These are phyloP conservation scores for Prunella himalayana DNA, from an alignment of 2,113 vertebrate genomes.

Conservation along the genomic window DNA sequence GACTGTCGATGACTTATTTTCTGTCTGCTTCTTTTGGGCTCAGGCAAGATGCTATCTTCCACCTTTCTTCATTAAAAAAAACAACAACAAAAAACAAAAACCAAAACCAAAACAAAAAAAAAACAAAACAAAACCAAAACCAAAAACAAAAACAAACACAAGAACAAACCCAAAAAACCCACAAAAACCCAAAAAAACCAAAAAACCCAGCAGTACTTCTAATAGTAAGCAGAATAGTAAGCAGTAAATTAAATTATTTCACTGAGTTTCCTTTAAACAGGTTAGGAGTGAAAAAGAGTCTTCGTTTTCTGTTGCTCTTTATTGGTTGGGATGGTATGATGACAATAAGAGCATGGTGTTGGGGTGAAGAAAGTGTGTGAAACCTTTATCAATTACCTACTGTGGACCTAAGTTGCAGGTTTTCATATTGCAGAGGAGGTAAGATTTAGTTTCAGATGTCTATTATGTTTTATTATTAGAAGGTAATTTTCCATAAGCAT, in stretches of 20 bases:
- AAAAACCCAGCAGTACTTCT: not conserved
- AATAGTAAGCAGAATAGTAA: no score
- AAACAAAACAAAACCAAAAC: not conserved
- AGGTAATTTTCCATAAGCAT: not conserved
- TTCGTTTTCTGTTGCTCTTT: not conserved
- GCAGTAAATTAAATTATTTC: rapidly evolving
- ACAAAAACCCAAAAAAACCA: no score
- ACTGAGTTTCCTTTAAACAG: not conserved
- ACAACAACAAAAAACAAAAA: not conserved
- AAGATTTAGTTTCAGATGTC: not conserved
- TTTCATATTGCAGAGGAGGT: not conserved
- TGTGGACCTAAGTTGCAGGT: not conserved
- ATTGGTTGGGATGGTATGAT: not conserved
- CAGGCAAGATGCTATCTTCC: not conserved
- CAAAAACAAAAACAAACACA: not conserved
- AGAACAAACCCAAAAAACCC: no score
- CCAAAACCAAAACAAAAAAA: not conserved
- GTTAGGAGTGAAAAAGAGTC: not conserved
- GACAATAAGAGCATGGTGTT: not conserved
- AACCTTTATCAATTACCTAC: not conserved
- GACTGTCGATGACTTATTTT: rapidly evolving
- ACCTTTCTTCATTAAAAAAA: not conserved
- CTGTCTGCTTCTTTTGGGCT: not conserved
- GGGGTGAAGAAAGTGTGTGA: not conserved
- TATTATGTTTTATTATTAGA: not conserved